Evolutionary conservation across 2,113 vertebrate genomes (phyloP), one percentile per base, ranked within the genome.

Genomic region (Pelecanoides urinatrix): DNA sequence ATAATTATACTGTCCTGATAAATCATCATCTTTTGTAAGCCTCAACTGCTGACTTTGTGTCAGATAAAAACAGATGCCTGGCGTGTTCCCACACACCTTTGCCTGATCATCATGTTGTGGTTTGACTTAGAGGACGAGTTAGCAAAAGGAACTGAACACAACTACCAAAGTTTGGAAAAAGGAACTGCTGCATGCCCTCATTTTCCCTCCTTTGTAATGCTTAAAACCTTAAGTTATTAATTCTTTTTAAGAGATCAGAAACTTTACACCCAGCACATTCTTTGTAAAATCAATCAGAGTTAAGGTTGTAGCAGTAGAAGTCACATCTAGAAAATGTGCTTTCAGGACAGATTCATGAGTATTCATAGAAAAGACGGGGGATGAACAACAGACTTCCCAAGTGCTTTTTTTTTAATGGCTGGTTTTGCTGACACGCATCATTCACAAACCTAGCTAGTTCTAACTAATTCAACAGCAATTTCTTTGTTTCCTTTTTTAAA

Each of bases 1-100:
- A 42, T 88, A 95, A 96, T 96, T 96, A 94, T 91, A 77, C 36
- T 72, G 61, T 70, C 95, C 63, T 68, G 76, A 97, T 94, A 96
- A 88, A 96, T 85, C 36, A 71, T 77, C 26, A 79, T 76, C 91
- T 96, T 94, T 62, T 71, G 77, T 92, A 95, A 92, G 63, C 82
- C 50, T 94, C 90, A 96, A 97, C 94, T 74, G 0, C 93, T 82
- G 88, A 95, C 87, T 87, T 59, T 59, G 55, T 74, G 66, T 86
- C 86, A 91, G 84, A 77, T 73, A 70, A 81, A 91, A 93, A 42
- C 63, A 96, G 67, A 85, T 76, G 66, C 38, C 47, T 38, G 30
- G 42, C 16, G 0, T 50, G 45, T 52, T 94, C 66, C 71, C 74
- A 85, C 20, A 21, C 83, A 95, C 80, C 92, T 92, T 72, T 81